These are phyloP conservation scores for Philhelius pedissequus DNA, from an alignment of 2,888 invertebrate species.

Conservation along the genomic window DNA sequence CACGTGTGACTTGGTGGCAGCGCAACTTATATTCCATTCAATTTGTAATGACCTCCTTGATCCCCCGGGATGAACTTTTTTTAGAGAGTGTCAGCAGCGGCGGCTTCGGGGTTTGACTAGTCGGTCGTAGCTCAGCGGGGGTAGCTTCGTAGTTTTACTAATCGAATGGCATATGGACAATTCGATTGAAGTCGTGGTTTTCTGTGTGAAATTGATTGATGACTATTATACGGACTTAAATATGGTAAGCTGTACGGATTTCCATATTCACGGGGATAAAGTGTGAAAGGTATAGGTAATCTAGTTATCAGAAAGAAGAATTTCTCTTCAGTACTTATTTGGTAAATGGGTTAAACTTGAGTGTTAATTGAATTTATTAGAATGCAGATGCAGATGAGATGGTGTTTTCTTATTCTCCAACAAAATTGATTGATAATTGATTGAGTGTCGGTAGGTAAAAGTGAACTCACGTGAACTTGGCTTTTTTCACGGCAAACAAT, in stretches of 20 bases:
- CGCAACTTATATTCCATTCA: conserved; percentile 38
- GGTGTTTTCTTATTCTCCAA: not conserved
- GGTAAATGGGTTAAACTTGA: conserved; percentile 43
- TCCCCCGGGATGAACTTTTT: conserved; percentile 43
- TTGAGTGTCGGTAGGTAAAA: not conserved
- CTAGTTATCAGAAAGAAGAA: conserved; percentile 2
- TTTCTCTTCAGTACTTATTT: conserved; percentile 50
- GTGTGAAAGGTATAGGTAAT: not conserved
- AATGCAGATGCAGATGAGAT: not conserved
- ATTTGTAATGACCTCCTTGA: conserved; percentile 60
- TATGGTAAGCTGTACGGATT: not conserved
- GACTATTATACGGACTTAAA: not conserved
- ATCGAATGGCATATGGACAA: conserved; percentile 52
- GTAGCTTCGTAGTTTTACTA: conserved; percentile 26
- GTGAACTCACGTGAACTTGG: conserved; percentile 9
- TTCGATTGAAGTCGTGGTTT: conserved; percentile 41
- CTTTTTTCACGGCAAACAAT: not conserved
- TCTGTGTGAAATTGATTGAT: conserved; percentile 66
- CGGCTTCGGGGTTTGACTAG: conserved; percentile 34
- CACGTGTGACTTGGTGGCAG: conserved; percentile 21
- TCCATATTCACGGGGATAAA: not conserved
- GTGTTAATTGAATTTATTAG: conserved; percentile 42
- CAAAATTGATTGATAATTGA: conserved; percentile 28
- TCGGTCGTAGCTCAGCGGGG: conserved; percentile 5
- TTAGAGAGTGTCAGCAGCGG: conserved; percentile 39